phyloP scores from a whole-genome alignment of 2,113 vertebrate genomes.

The Ursus arctos region DNA sequence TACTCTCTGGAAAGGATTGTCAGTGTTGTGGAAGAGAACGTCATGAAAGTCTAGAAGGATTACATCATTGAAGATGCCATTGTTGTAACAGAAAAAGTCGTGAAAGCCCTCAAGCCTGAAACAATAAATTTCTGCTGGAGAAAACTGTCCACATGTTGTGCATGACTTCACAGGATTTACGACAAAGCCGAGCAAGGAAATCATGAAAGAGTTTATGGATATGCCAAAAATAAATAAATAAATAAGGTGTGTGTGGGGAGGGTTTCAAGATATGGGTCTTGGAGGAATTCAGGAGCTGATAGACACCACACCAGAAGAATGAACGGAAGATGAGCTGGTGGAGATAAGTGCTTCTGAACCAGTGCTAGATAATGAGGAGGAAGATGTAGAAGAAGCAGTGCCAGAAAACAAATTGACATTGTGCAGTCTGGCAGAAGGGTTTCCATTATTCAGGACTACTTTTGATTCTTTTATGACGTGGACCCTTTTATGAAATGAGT shows the following conservation, averaged over 20 bases:
- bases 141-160: not conserved
- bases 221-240: not conserved
- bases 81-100: not conserved
- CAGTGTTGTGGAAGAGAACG: not conserved
- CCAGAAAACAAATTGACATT: not conserved
- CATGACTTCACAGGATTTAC: not conserved
- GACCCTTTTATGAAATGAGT: not conserved
- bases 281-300: not conserved
- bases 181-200: not conserved
- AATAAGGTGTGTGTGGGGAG: not conserved
- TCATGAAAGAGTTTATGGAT: not conserved
- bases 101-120: not conserved
- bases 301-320: not conserved
- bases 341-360: not conserved
- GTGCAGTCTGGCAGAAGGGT: not conserved
- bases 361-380: not conserved
- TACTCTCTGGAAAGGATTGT: not conserved
- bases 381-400: not conserved
- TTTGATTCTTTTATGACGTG: not conserved
- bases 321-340: not conserved
- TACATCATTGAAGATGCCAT: not conserved
- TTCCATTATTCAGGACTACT: not conserved
- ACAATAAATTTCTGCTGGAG: not conserved
- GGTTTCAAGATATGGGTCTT: not conserved
- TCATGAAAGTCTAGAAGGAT: not conserved